Evolutionary conservation across 2,113 vertebrate species (phyloP).

Genomic region (Rhinopomastus cyanomelas): DNA sequence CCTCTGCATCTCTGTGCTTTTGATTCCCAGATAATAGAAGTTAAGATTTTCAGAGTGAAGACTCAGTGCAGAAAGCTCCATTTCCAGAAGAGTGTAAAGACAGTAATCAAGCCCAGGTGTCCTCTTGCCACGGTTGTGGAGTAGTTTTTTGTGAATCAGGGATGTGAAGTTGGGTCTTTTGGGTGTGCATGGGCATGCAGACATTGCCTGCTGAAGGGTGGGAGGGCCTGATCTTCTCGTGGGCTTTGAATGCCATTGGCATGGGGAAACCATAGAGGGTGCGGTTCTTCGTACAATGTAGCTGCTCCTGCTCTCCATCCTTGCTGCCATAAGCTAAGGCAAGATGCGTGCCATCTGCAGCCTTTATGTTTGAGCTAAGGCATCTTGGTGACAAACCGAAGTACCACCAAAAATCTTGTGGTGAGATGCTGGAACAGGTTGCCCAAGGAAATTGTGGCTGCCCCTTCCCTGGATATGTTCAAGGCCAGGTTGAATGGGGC

Average conservation of each 20-base stretch:
- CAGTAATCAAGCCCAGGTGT: not conserved
- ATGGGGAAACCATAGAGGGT: not conserved
- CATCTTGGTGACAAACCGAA: not conserved
- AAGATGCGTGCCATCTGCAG: not conserved
- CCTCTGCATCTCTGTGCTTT: not conserved
- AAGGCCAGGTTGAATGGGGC: too few relatives aligned
- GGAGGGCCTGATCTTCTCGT: not conserved
- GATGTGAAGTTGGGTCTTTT: not conserved
- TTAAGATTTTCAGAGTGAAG: not conserved
- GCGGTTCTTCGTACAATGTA: not conserved
- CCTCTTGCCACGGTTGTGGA: not conserved
- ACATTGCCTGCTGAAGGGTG: not conserved
- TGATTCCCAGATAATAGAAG: not conserved
- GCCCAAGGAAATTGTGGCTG: too few relatives aligned
- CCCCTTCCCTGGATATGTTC: too few relatives aligned
- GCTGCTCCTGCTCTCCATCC: not conserved
- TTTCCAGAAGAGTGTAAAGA: slow-evolving; percentile 1
- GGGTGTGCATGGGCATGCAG: not conserved
- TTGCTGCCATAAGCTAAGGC: not conserved
- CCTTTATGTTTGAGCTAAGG: not conserved
- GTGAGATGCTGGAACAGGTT: too few relatives aligned
- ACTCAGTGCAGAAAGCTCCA: not conserved
- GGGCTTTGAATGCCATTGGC: not conserved
- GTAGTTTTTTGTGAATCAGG: not conserved
- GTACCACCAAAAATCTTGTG: too few relatives aligned